phyloP scores from a whole-genome alignment of 2,797 vertebrate genomes.

The Lemur catta region DNA sequence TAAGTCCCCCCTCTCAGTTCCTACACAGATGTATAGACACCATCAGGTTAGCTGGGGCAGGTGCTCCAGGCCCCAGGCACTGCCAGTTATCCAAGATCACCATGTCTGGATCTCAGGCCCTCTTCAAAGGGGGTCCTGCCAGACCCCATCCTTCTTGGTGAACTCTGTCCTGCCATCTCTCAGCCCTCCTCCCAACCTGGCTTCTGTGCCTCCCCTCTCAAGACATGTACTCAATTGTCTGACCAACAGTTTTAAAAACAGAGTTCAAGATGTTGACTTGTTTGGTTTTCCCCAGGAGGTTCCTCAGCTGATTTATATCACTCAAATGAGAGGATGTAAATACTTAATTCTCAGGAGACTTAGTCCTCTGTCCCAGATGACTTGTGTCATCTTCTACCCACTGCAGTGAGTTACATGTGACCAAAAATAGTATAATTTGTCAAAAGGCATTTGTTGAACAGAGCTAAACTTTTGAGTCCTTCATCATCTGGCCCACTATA shows the following conservation, averaged over 20 bases:
- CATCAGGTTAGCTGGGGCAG: neutral
- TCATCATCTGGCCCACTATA: neutral
- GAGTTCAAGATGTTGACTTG: neutral
- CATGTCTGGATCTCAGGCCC: neutral
- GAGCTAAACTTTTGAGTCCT: neutral
- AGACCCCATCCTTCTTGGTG: neutral
- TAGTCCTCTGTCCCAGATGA: neutral
- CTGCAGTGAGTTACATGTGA: neutral
- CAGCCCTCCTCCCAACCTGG: neutral
- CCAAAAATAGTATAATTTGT: neutral
- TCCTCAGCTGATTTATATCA: neutral
- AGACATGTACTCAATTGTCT: neutral
- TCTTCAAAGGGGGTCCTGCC: neutral
- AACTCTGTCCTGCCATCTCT: neutral
- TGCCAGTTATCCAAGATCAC: neutral
- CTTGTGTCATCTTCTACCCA: neutral
- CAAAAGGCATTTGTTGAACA: neutral
- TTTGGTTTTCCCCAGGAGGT: neutral
- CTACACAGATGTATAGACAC: neutral
- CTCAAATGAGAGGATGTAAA: neutral
- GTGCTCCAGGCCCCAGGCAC: neutral
- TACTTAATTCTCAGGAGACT: neutral
- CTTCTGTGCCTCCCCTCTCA: neutral
- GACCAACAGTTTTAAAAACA: neutral
- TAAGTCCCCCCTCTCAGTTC: neutral